A percentile compares a stretch with the other conserved stretches of the same genome.
These are phyloP conservation scores for Catagonus wagneri DNA, from an alignment of 2,113 vertebrate species.

Conservation along the genomic window DNA sequence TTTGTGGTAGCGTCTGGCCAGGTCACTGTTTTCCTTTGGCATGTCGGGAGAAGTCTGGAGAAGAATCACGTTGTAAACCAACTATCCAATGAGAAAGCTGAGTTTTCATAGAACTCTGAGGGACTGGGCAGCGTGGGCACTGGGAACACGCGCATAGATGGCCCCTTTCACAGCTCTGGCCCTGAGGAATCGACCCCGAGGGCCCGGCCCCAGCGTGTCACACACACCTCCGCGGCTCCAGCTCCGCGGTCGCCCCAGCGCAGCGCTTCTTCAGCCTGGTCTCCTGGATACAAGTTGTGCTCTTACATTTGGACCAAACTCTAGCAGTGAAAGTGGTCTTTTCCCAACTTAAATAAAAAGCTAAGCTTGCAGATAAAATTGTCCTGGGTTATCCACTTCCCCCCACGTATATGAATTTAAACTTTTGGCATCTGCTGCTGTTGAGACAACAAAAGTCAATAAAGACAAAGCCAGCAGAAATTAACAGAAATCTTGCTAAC, in stretches of 20 bases:
- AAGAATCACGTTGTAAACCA: not conserved
- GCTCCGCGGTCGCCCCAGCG: not conserved
- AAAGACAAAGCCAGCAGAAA: conserved; percentile 30
- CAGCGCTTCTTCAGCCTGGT: not conserved
- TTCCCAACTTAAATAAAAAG: not conserved
- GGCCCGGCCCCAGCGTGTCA: not conserved
- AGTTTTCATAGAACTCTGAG: not conserved
- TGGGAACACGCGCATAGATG: not conserved
- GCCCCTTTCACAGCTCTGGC: not conserved
- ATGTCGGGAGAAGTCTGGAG: not conserved
- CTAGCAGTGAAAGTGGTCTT: not conserved
- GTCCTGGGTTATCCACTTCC: not conserved
- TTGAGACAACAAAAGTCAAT: conserved; percentile 55
- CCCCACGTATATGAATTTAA: conserved; percentile 3
- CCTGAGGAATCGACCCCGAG: too few species aligned
- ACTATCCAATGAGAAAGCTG: not conserved
- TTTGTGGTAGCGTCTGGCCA: conserved; percentile 25
- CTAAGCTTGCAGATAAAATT: not conserved
- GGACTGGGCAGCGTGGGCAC: not conserved
- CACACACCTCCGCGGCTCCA: too few species aligned
- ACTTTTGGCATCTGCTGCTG: conserved; percentile 50
- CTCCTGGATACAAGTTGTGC: not conserved
- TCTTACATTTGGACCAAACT: not conserved
- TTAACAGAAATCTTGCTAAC: conserved; percentile 45
- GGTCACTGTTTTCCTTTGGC: conserved; percentile 37